These are phyloP conservation scores for Actinernus sp. DNA, from an alignment of 92 coral and sea anemone genomes.

Conservation along the genomic window DNA sequence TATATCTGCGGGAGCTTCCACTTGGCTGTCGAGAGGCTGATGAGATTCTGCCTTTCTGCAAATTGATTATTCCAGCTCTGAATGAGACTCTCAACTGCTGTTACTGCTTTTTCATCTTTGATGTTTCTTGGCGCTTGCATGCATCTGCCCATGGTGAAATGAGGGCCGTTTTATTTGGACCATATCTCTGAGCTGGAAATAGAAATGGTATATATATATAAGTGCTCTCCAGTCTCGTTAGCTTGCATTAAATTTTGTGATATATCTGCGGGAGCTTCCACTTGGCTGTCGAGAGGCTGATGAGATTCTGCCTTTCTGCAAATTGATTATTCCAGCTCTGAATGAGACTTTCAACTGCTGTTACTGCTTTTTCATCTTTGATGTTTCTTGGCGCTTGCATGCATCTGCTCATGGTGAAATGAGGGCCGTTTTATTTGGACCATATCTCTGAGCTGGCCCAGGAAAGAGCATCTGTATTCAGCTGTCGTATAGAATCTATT, in stretches of 20 bases:
- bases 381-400: constrained; percentile 40
- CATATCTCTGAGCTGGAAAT: no score
- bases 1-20: constrained; percentile 52
- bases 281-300: constrained; percentile 51
- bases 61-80: constrained; percentile 61
- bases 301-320: constrained; percentile 21
- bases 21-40: constrained; percentile 51
- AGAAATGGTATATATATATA: no score
- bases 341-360: constrained; percentile 43
- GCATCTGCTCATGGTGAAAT: constrained; percentile 46
- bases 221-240: constrained; percentile 20
- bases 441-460: constrained; percentile 35
- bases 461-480: constrained; percentile 54
- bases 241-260: constrained; percentile 25
- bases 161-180: constrained; percentile 31
- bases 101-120: constrained; percentile 56
- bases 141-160: constrained; percentile 46
- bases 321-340: constrained; percentile 61
- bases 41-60: constrained; percentile 21
- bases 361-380: constrained; percentile 56
- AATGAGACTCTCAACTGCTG: constrained; percentile 44
- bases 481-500: constrained; percentile 62
- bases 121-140: constrained; percentile 40
- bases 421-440: constrained; percentile 31
- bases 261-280: constrained; percentile 52